Base-by-base conservation (phyloP, 2,113 vertebrate species). In the Pithys albifrons region DNA sequence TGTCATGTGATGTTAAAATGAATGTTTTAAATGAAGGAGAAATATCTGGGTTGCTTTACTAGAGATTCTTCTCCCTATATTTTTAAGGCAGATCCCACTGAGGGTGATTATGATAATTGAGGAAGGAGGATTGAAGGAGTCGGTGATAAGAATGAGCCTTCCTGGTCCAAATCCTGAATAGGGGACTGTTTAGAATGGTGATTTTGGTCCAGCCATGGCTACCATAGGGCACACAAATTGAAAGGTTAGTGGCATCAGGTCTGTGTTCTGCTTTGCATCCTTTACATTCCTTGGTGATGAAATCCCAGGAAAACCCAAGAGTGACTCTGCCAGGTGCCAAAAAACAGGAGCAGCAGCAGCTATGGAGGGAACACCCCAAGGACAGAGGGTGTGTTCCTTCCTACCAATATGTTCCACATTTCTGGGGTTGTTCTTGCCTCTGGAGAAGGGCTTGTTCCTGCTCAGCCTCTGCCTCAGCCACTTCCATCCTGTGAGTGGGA, bases 201-300 rank as follows among this genome's bases (percentile, higher is more conserved):
- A 62, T 8, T 81, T 58, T 49, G 7, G 11, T 73, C 24, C 41
- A 86, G 14, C 12, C 24, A 16, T 65, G 48, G 7, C 35, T 72
- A 27, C 41, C 58, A 19, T 0, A 61, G 12, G 4, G 3, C 9
- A 71, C 58, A 10, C 0, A 5, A 48, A 41, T 24, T 41, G 43
- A 16, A 67, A 93, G 8, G 8, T 39, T 73, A 0, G 2, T n/a
- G 71, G 6, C 37, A 62, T 48, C 37, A 70, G 46, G 9, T 19
- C 19, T 41, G 15, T 59, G 28, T 86, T 76, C 72, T 33, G 31
- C 31, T 85, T 76, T 76, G 10, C 24, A 45, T 37, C 35, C 8
- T 31, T 55, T 43, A 6, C 10, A 27, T 41, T 62, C 28, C 11
- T 13, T 52, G 52, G 29, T 43, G 69, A 37, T 2, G 14, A 93